Percentiles rank a stretch among this genome's conserved stretches.
Evolutionary conservation across 2,113 vertebrate genomes (phyloP).

Genomic region (Entomyzon cyanotis): DNA sequence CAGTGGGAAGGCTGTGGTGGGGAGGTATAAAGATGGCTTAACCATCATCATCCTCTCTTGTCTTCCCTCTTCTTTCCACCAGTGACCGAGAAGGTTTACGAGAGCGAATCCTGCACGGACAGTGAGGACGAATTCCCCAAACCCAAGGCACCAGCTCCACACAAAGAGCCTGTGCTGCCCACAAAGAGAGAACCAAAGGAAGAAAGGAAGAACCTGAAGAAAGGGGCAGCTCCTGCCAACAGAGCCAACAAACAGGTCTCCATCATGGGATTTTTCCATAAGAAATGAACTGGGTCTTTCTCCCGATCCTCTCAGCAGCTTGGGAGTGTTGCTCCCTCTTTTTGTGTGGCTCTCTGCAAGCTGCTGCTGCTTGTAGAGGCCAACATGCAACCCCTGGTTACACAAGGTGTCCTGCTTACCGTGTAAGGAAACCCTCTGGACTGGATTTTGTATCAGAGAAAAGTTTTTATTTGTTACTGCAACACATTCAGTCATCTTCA

Average conservation of each 20-base stretch:
- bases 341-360: not conserved
- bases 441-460: not conserved
- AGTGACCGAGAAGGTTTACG: conserved; percentile 94
- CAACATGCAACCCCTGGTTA: not conserved
- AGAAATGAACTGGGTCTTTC: conserved; percentile 77
- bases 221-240: conserved; percentile 59
- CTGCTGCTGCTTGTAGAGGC: not conserved
- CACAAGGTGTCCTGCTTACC: conserved; percentile 39
- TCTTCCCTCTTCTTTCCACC: not conserved
- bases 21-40: not conserved
- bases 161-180: conserved; percentile 29
- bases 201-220: conserved; percentile 81
- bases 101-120: conserved; percentile 92
- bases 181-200: conserved; percentile 71
- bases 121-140: conserved; percentile 79
- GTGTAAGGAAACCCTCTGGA: conserved; percentile 59
- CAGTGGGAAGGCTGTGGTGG: not conserved
- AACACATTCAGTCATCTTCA: not conserved
- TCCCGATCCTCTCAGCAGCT: not conserved
- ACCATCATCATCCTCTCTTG: not conserved
- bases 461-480: not conserved
- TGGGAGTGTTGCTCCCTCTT: not conserved
- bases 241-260: conserved; percentile 88
- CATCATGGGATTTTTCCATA: conserved; percentile 92
- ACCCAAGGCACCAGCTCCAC: conserved; percentile 27